Base-by-base conservation (phyloP, 2,797 vertebrate species). In the Siniperca obscura region DNA sequence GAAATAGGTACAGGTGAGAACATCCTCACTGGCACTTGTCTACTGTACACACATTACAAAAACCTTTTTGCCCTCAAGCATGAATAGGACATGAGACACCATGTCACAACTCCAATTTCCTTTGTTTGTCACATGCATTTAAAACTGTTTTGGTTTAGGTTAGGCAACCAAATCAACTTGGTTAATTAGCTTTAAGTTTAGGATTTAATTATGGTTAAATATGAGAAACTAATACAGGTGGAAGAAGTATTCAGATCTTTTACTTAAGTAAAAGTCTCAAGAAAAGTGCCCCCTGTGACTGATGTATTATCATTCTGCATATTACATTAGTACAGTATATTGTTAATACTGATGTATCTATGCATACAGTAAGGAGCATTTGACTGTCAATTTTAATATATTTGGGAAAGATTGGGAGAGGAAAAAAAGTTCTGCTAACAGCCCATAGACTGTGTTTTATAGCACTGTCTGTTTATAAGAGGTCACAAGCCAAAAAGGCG, bases 1-100 rank as follows among this genome's bases (percentile, higher is more conserved):
- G 79, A 62, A 73, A 17, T 61, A 69, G 17, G 52, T 74, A 50
- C 53, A 50, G 40, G 38, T n/a, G n/a, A 62, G 52, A 55, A 36
- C 38, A 72, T 60, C 16, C 38, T 78, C 9, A 21, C 7, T 73
- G 46, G 22, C 5, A 4, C 4, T 52, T 21, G 2, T 61, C 9
- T 13, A 27, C 19, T 48, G 3, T 19, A n/a, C 13, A 65, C 8
- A 48, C 16, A 69, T 40, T 30, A 70, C 40, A 19, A 46, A 44
- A 27, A 9, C 3, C 4, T 7, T 44, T 48, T 64, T 46, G 9
- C n/a, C 44, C 12, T 48, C 12, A 44, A 22, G 5, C 7, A 17
- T 61, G 11, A 21, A 62, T 64, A 42, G 5, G 48, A 56, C n/a
- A 40, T 5, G 13, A 46, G 40, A 72, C 53, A 46, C 40, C 0